phyloP scores from a whole-genome alignment of 2,797 vertebrate genomes.

The Miichthys miiuy region DNA sequence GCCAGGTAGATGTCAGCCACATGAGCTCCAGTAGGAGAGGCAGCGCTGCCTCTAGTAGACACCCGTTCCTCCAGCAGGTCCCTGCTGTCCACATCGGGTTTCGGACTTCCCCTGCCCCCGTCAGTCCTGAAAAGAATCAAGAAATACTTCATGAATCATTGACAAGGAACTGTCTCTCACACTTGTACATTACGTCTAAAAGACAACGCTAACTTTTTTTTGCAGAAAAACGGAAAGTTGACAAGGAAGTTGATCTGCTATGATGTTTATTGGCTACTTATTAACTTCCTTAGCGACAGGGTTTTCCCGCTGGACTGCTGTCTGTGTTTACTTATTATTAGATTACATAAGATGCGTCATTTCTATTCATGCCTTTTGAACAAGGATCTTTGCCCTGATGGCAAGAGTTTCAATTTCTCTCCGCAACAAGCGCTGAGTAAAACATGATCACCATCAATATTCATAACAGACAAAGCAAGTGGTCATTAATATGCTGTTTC shows the following conservation, averaged over 20 bases:
- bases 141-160: background rate
- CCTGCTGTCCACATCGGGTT: slow-evolving; percentile 90
- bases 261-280: background rate
- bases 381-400: background rate
- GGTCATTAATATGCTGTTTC: background rate
- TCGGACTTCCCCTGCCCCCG: slow-evolving; percentile 93
- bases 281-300: slow-evolving; percentile 40
- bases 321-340: slow-evolving; percentile 18
- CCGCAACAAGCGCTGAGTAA: background rate
- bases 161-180: background rate
- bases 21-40: slow-evolving; percentile 94
- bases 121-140: slow-evolving; percentile 86
- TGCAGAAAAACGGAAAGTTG: background rate
- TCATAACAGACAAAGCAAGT: background rate
- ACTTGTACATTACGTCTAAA: background rate
- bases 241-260: slow-evolving; percentile 25
- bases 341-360: background rate
- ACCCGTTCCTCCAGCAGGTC: slow-evolving; percentile 91
- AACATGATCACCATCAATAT: slow-evolving; percentile 2
- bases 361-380: slow-evolving; percentile 12
- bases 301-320: slow-evolving; percentile 43
- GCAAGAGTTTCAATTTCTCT: background rate
- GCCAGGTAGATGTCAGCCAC: slow-evolving; percentile 98
- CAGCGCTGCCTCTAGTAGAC: slow-evolving; percentile 91
- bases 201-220: slow-evolving; percentile 3